These are phyloP conservation scores for Eidolon helvum DNA, from an alignment of 2,113 vertebrate genomes.

Conservation along the genomic window DNA sequence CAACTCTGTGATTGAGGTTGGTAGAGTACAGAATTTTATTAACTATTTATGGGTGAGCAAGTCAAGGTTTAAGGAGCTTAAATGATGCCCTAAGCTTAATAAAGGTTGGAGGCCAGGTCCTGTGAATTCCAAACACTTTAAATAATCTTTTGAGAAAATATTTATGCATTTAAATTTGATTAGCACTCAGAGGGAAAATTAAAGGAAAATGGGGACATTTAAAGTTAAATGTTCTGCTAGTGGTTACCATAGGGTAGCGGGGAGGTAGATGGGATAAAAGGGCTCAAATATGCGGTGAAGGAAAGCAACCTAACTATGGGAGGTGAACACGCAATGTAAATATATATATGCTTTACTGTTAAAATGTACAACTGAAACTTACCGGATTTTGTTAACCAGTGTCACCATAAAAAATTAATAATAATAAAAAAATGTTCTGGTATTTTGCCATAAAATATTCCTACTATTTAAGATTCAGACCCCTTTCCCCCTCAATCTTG, in stretches of 20 bases:
- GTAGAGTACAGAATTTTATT: neutral
- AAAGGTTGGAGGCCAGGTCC: neutral
- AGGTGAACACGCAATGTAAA: no score
- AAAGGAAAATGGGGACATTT: neutral
- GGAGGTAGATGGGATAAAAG: no score
- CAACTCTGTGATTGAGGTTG: neutral
- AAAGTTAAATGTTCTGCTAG: neutral
- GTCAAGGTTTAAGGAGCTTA: neutral
- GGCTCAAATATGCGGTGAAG: no score
- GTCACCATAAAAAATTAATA: no score
- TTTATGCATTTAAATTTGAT: neutral
- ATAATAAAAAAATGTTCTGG: neutral
- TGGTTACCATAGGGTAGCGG: no score
- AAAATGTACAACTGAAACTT: no score
- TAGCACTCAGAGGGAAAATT: neutral
- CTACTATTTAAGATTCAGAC: neutral
- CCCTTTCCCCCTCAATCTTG: neutral
- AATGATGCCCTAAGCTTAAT: neutral
- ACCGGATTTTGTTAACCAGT: no score
- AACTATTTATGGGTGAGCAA: neutral
- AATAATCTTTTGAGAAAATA: neutral
- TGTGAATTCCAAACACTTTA: neutral
- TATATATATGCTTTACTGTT: no score
- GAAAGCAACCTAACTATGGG: no score
- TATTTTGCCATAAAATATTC: neutral